These are phyloP conservation scores for Microvelia longipes DNA, from an alignment of 1,140 invertebrate species.

Conservation along the genomic window DNA sequence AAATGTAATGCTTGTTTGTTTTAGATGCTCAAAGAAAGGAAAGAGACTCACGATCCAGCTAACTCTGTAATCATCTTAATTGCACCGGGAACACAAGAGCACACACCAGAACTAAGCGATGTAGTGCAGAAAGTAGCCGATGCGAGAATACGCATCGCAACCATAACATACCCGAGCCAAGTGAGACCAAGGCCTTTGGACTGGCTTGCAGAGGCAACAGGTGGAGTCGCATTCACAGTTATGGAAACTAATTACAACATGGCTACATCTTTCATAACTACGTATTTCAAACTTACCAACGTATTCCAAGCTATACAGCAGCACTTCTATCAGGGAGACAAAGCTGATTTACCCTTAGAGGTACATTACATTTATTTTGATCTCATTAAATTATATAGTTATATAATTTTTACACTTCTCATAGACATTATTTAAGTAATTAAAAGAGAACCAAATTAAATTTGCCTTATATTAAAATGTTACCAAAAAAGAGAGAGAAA, in stretches of 20 bases:
- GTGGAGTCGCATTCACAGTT: slow-evolving; percentile 33
- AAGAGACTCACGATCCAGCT: slow-evolving; percentile 29
- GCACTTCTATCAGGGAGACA: slow-evolving; percentile 34
- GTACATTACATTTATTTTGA: slow-evolving; percentile 24
- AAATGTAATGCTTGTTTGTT: not conserved
- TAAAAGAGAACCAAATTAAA: too few species aligned
- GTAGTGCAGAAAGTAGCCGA: slow-evolving; percentile 26
- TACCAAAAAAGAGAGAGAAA: too few species aligned
- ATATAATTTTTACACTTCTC: too few species aligned
- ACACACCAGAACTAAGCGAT: slow-evolving; percentile 17
- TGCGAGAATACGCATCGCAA: slow-evolving; percentile 30
- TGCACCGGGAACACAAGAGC: slow-evolving; percentile 33
- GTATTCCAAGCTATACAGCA: slow-evolving; percentile 34
- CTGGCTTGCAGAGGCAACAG: slow-evolving; percentile 31
- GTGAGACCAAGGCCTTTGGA: slow-evolving; percentile 30
- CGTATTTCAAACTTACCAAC: slow-evolving; percentile 37
- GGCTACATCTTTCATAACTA: slow-evolving; percentile 32
- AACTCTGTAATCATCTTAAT: slow-evolving; percentile 38
- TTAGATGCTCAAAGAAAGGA: slow-evolving; percentile 34
- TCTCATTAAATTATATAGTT: too few species aligned
- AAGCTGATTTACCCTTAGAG: slow-evolving; percentile 36
- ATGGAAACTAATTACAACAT: slow-evolving; percentile 36
- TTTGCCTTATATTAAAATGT: too few species aligned
- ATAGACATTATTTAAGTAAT: too few species aligned
- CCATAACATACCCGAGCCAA: slow-evolving; percentile 35